Evolutionary conservation across 23 tunicate species (phyloP), one percentile per base, ranked within the genome.

Genomic region (Halocynthia aurantium): DNA sequence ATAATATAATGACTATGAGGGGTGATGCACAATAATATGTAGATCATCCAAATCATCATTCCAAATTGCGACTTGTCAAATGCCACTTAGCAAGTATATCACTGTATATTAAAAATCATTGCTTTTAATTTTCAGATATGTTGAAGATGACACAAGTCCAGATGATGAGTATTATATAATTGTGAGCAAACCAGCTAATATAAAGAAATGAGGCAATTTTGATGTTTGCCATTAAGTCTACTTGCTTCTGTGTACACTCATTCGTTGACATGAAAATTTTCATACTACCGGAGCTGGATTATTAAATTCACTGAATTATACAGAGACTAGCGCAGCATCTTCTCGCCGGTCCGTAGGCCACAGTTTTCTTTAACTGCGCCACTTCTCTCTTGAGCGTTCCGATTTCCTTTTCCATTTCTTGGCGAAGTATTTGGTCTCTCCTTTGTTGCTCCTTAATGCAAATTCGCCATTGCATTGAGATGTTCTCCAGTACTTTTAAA

Each of bases 161-260:
- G 15, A 65, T 10, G 85, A 84, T 57, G 86, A 90, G 64, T 90
- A 82, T 52, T 90, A 90, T 57, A 67, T 72, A 20, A 90, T 90
- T 9, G 69, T 90, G 49, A 69, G 89, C 83, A 90, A 90, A 52
- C 75, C 82, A 7, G 84, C 79, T 15, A 69, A 55, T 57, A 18
- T 21, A 60, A 22, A 61, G 70, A 52, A 19, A n/a, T 71, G 17
- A 15, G 4, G n/a, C 2, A 60, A 15, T 60, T 60, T 31, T 31
- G 44, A 31, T 31, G 44, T 31, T 31, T 31, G 44, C 44, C 44
- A 31, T 31, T 31, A 1, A 31, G 44, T 31, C 44, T n/a, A n/a
- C n/a, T n/a, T 31, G 44, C 44, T 31, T 31, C 44, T 31, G 44
- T 31, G 44, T 31, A 31, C 44, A 31, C 44, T 31, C 44, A 31